Base-by-base conservation (phyloP, 2,113 vertebrate species). In the Tylochromis polylepis region DNA sequence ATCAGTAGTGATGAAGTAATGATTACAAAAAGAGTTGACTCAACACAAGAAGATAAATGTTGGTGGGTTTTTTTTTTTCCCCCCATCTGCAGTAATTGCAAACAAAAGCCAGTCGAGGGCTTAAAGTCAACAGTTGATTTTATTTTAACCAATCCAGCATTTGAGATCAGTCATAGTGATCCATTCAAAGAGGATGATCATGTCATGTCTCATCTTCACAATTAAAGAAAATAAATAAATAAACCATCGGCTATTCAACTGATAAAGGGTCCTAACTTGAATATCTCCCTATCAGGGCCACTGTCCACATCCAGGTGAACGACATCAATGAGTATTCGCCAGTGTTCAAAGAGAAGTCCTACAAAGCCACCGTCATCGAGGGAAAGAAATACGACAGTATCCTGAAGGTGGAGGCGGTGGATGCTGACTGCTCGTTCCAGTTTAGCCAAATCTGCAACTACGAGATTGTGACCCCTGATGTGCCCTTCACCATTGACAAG, bases 361-460 rank as follows among this genome's bases (percentile, higher is more conserved):
- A 99, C 97, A 99, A 99, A 91, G 98, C 97, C 8, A 95, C 97
- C 0, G 97, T 96, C 1, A 94, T 97, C 0, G 99, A 99, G 93
- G 99, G 98, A 7, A 97, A 95, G 95, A 97, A 96, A 38, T 96
- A 96, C 0, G 97, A 97, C 95, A 98, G 93, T 95, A 96, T 99
- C 91, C 88, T 99, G 89, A 95, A 95, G 81, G 98, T 99, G 94
- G 98, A 99, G 83, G 99, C 99, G 0, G 96, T 98, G 91, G 99
- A 99, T 6, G 98, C 98, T 0, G 99, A 99, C 94, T 99, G 99
- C 87, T 99, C 99, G 0, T 99, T 98, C 8, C 99, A 99, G 96
- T 99, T 98, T 95, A 99, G 98, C 96, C 98, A 99, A 94, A 98
- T 99, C 83, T 99, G 99, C 97, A 99, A 89, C 95, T 99, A 99